A percentile compares a stretch with the other conserved stretches of the same genome.
Evolutionary conservation across 2,888 invertebrate species (phyloP).

Genomic region (Nomada fucata): DNA sequence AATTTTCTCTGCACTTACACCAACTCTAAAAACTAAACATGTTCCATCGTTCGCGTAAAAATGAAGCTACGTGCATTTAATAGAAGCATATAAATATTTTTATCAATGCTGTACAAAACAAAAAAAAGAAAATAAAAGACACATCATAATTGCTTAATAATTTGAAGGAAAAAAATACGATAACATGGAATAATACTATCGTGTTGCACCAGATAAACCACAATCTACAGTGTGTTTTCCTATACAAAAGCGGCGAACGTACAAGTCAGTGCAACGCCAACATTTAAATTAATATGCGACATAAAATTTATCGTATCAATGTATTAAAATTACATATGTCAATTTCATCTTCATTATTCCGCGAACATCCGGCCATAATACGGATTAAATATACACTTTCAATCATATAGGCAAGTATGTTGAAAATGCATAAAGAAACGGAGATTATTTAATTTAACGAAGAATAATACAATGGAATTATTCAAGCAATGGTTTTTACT

Average conservation of each 20-base stretch:
- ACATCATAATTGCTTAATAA: neutral
- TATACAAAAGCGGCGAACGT: conserved; percentile 8
- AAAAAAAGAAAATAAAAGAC: neutral
- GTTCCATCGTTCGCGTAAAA: conserved; percentile 70
- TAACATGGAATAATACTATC: conserved; percentile 2
- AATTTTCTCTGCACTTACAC: conserved; percentile 71
- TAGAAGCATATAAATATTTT: conserved; percentile 33
- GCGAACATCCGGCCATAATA: conserved; percentile 69
- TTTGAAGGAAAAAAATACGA: neutral
- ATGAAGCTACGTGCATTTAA: conserved; percentile 57
- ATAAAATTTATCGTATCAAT: neutral
- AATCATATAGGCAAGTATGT: conserved; percentile 69
- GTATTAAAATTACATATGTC: neutral
- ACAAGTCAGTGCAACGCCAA: conserved; percentile 8
- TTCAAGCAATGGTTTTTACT: conserved; percentile 54
- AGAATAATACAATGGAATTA: conserved; percentile 72
- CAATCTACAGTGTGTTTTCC: neutral
- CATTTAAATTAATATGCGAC: too few relatives aligned
- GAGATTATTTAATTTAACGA: conserved; percentile 63
- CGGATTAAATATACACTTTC: conserved; percentile 71
- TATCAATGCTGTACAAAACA: neutral
- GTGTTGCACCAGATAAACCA: neutral
- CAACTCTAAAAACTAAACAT: conserved; percentile 67
- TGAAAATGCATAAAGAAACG: conserved; percentile 66
- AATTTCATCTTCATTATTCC: conserved; percentile 62